These are phyloP conservation scores for Abrostola tripartita DNA, from an alignment of 2,888 invertebrate genomes.

Conservation along the genomic window DNA sequence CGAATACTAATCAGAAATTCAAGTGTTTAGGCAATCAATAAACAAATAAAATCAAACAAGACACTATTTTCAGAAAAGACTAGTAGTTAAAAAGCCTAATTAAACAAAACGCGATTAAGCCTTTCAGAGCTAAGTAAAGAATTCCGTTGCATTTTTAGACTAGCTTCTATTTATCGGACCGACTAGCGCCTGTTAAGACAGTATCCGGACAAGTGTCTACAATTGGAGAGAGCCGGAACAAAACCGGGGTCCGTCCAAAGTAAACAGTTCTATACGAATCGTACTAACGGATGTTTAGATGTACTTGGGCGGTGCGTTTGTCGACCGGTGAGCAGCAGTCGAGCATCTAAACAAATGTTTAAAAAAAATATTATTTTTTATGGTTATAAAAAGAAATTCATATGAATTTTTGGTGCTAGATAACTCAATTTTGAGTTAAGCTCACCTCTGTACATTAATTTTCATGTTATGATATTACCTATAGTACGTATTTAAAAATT, in stretches of 20 bases:
- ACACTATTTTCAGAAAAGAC: background rate
- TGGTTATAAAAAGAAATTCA: no score
- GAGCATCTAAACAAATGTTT: no score
- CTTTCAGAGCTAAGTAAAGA: slow-evolving; percentile 7
- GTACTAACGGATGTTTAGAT: background rate
- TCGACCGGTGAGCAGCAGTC: background rate
- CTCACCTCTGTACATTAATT: no score
- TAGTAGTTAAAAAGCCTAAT: background rate
- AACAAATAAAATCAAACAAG: background rate
- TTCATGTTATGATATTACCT: no score
- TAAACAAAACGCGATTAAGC: background rate
- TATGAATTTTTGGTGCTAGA: no score
- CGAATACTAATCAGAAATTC: background rate
- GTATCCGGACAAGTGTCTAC: slow-evolving; percentile 7
- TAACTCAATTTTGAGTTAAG: no score
- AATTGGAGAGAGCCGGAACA: slow-evolving; percentile 10
- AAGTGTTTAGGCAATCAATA: background rate
- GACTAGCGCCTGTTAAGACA: background rate
- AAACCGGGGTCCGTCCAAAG: slow-evolving; percentile 5
- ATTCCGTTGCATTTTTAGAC: slow-evolving; percentile 3
- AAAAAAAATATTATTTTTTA: no score
- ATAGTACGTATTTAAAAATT: no score
- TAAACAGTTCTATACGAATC: slow-evolving; percentile 1
- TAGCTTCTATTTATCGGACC: background rate
- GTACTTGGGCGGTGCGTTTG: slow-evolving; percentile 1